Evolutionary conservation across 2,797 vertebrate genomes (phyloP).

Genomic region (Tapera naevia): DNA sequence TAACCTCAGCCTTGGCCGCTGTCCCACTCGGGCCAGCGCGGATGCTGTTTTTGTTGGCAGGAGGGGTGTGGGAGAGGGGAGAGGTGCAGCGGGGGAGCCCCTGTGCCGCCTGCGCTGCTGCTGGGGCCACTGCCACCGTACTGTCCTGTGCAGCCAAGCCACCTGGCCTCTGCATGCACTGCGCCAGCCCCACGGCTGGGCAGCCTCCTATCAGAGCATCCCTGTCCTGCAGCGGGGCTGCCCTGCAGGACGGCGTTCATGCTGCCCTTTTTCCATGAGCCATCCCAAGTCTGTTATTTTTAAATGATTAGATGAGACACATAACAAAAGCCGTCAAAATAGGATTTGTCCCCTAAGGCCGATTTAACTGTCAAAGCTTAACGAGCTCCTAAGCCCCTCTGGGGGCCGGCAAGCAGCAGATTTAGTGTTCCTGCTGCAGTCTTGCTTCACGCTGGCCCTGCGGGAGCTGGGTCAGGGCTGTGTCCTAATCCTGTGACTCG

Average conservation of each 20-base stretch:
- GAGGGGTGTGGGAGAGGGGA: neutral
- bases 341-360: slow-evolving; percentile 64
- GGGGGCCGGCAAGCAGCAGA: neutral
- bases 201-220: neutral
- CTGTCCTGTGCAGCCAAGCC: neutral
- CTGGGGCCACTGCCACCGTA: neutral
- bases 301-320: slow-evolving; percentile 35
- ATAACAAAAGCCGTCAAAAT: slow-evolving; percentile 59
- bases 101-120: neutral
- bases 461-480: neutral
- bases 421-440: neutral
- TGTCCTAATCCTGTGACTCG: neutral
- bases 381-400: neutral
- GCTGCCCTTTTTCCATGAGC: neutral
- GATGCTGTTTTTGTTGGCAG: slow-evolving; percentile 36
- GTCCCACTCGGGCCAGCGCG: fast-evolving
- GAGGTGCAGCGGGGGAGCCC: neutral
- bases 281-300: slow-evolving; percentile 31
- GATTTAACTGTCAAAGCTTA: slow-evolving; percentile 65
- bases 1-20: neutral
- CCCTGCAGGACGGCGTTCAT: neutral
- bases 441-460: neutral
- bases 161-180: too few relatives aligned
- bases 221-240: neutral
- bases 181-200: neutral